These are phyloP conservation scores for Drosophila pseudoobscura DNA, from an alignment of 1,140 invertebrate species.

Conservation along the genomic window DNA sequence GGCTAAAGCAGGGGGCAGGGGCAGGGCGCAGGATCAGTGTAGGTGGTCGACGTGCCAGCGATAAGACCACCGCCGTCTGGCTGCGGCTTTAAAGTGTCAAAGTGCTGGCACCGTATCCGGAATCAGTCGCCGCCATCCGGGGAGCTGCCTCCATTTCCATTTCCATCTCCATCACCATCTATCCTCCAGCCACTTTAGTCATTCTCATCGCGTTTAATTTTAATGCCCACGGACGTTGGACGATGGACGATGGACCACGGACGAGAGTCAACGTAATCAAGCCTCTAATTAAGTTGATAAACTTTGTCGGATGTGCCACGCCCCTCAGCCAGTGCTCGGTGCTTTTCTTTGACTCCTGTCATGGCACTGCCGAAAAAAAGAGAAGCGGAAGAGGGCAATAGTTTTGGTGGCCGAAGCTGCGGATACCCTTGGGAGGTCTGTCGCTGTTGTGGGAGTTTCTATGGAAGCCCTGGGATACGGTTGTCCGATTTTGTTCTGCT, in stretches of 20 bases:
- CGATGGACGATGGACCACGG: conserved; percentile 34
- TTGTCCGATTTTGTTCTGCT: too few species aligned
- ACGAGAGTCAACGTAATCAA: conserved; percentile 69
- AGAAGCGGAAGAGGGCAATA: neutral
- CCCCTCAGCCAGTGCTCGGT: neutral
- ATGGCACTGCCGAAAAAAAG: conserved; percentile 1
- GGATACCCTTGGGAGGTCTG: neutral
- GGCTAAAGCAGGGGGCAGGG: too few species aligned
- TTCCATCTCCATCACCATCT: conserved; percentile 4
- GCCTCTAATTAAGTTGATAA: conserved; percentile 81
- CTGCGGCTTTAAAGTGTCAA: conserved; percentile 69
- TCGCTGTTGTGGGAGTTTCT: too few species aligned
- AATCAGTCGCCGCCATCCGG: conserved; percentile 16
- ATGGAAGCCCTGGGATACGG: too few species aligned
- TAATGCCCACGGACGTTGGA: conserved; percentile 56
- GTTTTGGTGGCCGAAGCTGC: too few species aligned
- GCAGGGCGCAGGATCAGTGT: conserved; percentile 3
- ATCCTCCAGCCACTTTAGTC: conserved; percentile 27
- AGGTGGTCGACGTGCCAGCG: conserved; percentile 44
- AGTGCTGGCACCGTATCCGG: conserved; percentile 50
- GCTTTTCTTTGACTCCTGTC: too few species aligned
- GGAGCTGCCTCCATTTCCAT: too few species aligned
- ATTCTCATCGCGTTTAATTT: conserved; percentile 57
- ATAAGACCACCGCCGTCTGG: conserved; percentile 54
- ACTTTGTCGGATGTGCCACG: conserved; percentile 50